Percentiles rank a stretch among this genome's conserved stretches.
These are phyloP conservation scores for Brachionus rubens DNA, from an alignment of 1,140 invertebrate species.

Conservation along the genomic window DNA sequence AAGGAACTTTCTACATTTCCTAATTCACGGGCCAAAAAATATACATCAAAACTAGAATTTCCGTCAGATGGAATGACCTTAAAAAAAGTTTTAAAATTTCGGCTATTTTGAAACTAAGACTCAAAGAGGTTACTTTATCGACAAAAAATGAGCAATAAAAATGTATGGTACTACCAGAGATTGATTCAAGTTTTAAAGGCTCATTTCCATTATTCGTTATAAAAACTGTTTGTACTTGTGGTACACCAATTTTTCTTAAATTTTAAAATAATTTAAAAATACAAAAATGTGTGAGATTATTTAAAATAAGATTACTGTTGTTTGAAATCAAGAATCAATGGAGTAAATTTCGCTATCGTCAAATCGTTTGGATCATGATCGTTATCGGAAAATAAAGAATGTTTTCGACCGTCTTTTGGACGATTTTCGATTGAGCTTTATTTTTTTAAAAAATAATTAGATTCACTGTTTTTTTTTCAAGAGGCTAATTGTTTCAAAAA, in stretches of 20 bases:
- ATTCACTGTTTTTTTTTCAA: neutral
- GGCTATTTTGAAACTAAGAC: neutral
- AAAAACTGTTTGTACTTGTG: constrained; percentile 73
- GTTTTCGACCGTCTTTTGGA: neutral
- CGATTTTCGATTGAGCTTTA: neutral
- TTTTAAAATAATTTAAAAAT: constrained; percentile 48
- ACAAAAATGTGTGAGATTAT: neutral
- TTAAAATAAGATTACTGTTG: constrained; percentile 64
- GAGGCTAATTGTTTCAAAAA: neutral
- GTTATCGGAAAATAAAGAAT: neutral
- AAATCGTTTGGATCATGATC: neutral
- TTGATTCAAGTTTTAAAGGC: constrained; percentile 74
- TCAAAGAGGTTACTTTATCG: constrained; percentile 68
- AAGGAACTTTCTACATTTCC: constrained; percentile 81
- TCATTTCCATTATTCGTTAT: constrained; percentile 74
- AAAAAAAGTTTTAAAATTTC: too few species aligned
- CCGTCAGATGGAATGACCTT: constrained; percentile 78
- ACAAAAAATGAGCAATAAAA: constrained; percentile 89
- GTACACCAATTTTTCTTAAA: constrained; percentile 76
- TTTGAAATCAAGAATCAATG: constrained; percentile 68
- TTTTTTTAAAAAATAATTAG: neutral
- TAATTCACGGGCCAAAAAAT: constrained; percentile 84
- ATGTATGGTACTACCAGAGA: constrained; percentile 79
- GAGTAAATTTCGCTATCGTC: constrained; percentile 62
- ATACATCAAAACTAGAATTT: constrained; percentile 90